Percentiles rank a stretch among this genome's conserved stretches.
Conservation (phyloP, 2,113 vertebrate genomes). For the Labeo rohita region DNA sequence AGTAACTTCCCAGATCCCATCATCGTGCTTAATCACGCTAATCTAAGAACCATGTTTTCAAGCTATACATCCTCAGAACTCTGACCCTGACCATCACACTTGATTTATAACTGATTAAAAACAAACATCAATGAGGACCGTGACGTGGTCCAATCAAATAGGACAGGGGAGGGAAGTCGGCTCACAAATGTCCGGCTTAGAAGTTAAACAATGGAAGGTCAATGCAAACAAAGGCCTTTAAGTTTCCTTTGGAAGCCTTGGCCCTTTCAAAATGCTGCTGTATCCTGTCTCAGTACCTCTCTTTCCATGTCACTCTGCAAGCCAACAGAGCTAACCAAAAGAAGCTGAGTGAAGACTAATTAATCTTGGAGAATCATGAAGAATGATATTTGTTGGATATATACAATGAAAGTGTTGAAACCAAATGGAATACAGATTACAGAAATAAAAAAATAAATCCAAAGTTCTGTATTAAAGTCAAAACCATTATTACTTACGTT, state of each 20-base stretch:
- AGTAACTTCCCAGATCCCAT: neutral
- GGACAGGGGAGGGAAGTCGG: slow-evolving; percentile 43
- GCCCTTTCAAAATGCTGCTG: slow-evolving; percentile 7
- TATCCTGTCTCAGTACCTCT: slow-evolving; percentile 36
- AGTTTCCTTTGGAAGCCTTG: slow-evolving; percentile 43
- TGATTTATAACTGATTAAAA: slow-evolving; percentile 18
- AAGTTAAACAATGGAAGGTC: slow-evolving; percentile 49
- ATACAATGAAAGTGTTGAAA: neutral
- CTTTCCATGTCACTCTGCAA: neutral
- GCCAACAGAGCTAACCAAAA: neutral
- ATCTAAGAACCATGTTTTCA: neutral
- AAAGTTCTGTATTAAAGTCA: neutral
- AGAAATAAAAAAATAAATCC: neutral
- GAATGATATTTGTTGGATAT: neutral
- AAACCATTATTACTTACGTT: slow-evolving; percentile 83
- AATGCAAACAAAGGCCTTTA: slow-evolving; percentile 47
- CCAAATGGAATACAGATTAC: neutral
- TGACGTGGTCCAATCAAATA: slow-evolving; percentile 36
- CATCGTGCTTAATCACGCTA: neutral
- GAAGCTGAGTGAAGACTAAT: neutral
- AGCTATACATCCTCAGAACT: neutral
- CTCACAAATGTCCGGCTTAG: slow-evolving; percentile 22
- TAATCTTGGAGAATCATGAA: neutral
- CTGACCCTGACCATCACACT: slow-evolving; percentile 6
- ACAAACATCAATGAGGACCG: neutral